Conservation (phyloP, 2,113 vertebrate genomes). For the Psittacus erithacus region DNA sequence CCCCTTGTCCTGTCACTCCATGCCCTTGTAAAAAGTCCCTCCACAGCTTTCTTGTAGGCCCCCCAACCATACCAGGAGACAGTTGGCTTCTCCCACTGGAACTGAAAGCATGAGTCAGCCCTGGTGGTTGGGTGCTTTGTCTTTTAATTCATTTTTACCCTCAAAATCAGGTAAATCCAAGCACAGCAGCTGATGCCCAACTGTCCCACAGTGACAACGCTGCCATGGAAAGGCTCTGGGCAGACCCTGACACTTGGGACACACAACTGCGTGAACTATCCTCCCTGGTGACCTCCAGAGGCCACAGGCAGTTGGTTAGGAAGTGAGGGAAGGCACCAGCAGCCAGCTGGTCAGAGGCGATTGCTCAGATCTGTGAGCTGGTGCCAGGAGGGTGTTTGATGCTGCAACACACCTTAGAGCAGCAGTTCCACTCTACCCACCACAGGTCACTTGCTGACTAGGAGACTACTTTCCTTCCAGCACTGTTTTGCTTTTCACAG, state of each 20-base stretch:
- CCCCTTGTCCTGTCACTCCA: background rate
- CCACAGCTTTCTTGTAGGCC: background rate
- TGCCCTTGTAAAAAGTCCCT: background rate
- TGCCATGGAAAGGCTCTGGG: background rate
- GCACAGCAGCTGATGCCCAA: background rate
- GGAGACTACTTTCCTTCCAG: background rate
- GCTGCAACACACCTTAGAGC: background rate
- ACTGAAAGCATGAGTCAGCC: background rate
- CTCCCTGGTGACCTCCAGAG: background rate
- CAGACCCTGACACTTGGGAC: background rate
- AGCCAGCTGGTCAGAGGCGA: background rate
- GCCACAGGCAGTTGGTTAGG: background rate
- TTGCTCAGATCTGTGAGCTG: background rate
- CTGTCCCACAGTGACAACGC: background rate
- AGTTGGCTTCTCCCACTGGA: background rate
- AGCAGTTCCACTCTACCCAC: background rate
- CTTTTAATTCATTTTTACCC: background rate
- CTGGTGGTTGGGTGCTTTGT: background rate
- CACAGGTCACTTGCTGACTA: background rate
- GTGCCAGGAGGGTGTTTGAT: background rate
- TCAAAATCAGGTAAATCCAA: background rate
- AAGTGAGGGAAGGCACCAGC: background rate
- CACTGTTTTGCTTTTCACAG: background rate
- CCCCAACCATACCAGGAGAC: background rate
- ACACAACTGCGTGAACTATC: background rate